Percentiles rank a stretch among this genome's conserved stretches.
Evolutionary conservation across 2,888 invertebrate species (phyloP).

Genomic region (Trissoscelio sp.): DNA sequence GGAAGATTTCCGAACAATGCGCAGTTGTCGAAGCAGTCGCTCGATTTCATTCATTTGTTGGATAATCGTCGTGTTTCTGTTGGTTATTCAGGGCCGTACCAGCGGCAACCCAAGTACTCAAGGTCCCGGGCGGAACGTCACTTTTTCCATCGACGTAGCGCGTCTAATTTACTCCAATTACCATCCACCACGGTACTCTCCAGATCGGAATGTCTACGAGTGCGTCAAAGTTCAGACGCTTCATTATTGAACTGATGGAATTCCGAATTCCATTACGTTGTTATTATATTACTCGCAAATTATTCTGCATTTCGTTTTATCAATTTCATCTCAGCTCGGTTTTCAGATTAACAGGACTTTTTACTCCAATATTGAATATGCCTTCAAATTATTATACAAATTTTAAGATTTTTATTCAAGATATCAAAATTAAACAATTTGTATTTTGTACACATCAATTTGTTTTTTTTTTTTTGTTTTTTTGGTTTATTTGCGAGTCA

Average conservation of each 20-base stretch:
- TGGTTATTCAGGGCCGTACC: conserved; percentile 53
- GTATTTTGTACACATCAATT: too few species aligned
- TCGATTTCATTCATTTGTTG: conserved; percentile 58
- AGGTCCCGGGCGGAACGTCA: conserved; percentile 32
- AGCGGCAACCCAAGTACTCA: conserved; percentile 38
- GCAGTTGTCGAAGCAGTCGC: conserved; percentile 44
- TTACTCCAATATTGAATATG: too few species aligned
- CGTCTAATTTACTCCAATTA: conserved; percentile 57
- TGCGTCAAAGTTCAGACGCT: conserved; percentile 46
- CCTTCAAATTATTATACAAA: too few species aligned
- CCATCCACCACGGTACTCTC: conserved; percentile 5
- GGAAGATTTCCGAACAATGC: conserved; percentile 60
- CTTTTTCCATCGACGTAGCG: conserved; percentile 42
- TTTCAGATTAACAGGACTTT: too few species aligned
- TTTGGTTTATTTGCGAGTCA: too few species aligned
- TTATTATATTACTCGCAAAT: conserved; percentile 42
- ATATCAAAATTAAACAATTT: too few species aligned
- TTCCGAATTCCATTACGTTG: conserved; percentile 40
- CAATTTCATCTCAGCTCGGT: neutral
- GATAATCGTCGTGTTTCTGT: conserved; percentile 47
- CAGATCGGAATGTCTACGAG: conserved; percentile 36
- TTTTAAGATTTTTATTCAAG: too few species aligned
- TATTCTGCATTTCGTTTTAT: neutral
- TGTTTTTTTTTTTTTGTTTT: too few species aligned
- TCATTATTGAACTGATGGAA: conserved; percentile 41